These are phyloP conservation scores for Thereva unica DNA, from an alignment of 2,888 invertebrate species.

Conservation along the genomic window DNA sequence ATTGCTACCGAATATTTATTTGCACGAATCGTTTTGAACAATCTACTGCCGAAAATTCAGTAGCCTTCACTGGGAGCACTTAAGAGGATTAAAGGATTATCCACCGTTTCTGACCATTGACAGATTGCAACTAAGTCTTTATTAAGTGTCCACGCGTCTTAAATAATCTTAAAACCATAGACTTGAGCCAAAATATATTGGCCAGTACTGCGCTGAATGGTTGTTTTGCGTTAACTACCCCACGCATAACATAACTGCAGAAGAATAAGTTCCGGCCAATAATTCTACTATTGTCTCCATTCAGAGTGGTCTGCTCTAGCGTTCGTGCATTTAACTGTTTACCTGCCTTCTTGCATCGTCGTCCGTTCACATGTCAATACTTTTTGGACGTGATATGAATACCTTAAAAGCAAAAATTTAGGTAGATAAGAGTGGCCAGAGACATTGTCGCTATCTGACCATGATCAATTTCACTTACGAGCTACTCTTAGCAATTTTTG, in stretches of 20 bases:
- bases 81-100: background rate
- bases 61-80: too few relatives aligned
- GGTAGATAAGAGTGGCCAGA: conserved; percentile 12
- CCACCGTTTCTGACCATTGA: conserved; percentile 19
- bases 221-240: background rate
- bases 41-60: too few relatives aligned
- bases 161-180: background rate
- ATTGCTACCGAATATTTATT: background rate
- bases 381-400: conserved; percentile 21
- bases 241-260: too few relatives aligned
- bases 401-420: conserved; percentile 1
- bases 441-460: conserved; percentile 15
- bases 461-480: conserved; percentile 31
- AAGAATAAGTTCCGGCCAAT: too few relatives aligned
- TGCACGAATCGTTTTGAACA: background rate
- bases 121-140: conserved; percentile 26
- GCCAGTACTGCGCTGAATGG: background rate
- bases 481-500: conserved; percentile 11
- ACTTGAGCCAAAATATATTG: conserved; percentile 3
- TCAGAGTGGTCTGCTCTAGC: too few relatives aligned
- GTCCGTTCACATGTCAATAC: too few relatives aligned
- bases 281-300: too few relatives aligned
- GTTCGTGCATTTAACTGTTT: too few relatives aligned
- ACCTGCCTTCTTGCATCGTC: too few relatives aligned
- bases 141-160: conserved; percentile 1